These are phyloP conservation scores for Gastrophysa polygoni DNA, from an alignment of 2,888 invertebrate genomes.

Conservation along the genomic window DNA sequence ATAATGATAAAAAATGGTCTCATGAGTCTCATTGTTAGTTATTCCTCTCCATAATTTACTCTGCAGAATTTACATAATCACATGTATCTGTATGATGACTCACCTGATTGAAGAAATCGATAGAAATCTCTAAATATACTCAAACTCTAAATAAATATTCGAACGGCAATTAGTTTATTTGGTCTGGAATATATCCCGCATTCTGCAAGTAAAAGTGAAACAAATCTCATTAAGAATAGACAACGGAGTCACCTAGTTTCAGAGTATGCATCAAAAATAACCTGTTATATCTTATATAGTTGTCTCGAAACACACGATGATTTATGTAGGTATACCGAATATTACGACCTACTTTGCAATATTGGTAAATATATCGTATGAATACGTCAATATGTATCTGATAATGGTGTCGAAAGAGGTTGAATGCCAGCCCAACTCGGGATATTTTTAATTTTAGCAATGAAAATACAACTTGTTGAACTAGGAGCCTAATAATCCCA, in stretches of 20 bases:
- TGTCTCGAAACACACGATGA: slow-evolving; percentile 16
- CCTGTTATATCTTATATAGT: slow-evolving; percentile 23
- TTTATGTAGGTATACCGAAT: not conserved
- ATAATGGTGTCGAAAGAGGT: too few species aligned
- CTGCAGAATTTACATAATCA: too few species aligned
- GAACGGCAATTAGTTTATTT: not conserved
- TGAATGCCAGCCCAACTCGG: too few species aligned
- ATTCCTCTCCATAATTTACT: too few species aligned
- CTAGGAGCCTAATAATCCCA: too few species aligned
- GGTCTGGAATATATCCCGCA: not conserved
- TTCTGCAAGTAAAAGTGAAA: not conserved
- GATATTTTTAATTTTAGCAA: too few species aligned
- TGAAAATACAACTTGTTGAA: too few species aligned
- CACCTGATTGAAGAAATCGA: not conserved
- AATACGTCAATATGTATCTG: too few species aligned
- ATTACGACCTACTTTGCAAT: slow-evolving; percentile 22
- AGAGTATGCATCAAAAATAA: slow-evolving; percentile 13
- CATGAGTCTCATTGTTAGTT: too few species aligned
- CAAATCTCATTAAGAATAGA: not conserved
- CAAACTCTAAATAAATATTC: not conserved
- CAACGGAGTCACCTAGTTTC: slow-evolving; percentile 12
- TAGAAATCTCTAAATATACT: not conserved
- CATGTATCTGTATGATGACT: too few species aligned
- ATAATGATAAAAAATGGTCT: too few species aligned
- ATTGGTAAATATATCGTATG: not conserved